phyloP scores from a whole-genome alignment of 2,113 vertebrate species.

The Pan troglodytes region DNA sequence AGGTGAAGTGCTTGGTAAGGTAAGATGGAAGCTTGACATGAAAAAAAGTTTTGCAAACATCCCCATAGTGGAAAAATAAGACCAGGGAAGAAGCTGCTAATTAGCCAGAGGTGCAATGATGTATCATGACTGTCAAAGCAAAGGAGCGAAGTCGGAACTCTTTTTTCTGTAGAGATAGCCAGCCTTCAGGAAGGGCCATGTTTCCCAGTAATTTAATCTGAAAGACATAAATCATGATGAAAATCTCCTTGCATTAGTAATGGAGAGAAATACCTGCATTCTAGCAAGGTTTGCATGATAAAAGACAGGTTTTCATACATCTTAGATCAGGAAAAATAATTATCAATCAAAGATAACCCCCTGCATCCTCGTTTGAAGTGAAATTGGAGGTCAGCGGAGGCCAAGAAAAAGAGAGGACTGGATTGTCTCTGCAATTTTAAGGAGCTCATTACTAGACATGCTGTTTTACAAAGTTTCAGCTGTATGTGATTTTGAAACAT shows the following conservation, averaged over 20 bases:
- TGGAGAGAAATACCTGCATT: constrained; percentile 64
- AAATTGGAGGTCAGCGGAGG: constrained; percentile 57
- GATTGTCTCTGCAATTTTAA: constrained; percentile 57
- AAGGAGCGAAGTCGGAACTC: too few relatives aligned
- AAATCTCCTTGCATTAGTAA: constrained; percentile 54
- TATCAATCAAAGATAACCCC: constrained; percentile 64
- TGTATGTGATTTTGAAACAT: constrained; percentile 71
- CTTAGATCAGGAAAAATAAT: constrained; percentile 68
- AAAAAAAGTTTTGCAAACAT: constrained; percentile 26
- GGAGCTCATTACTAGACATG: constrained; percentile 53
- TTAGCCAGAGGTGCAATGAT: constrained; percentile 54
- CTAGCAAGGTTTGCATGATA: constrained; percentile 65
- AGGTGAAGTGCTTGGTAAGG: neutral
- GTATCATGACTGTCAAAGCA: neutral
- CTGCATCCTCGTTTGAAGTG: constrained; percentile 64
- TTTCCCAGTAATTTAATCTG: constrained; percentile 66
- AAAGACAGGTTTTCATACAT: constrained; percentile 67
- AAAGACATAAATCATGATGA: constrained; percentile 65
- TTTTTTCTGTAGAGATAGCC: constrained; percentile 52
- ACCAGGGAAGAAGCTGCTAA: constrained; percentile 49
- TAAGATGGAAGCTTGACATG: neutral
- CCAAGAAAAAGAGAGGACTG: constrained; percentile 34
- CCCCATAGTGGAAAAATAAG: neutral
- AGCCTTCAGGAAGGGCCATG: constrained; percentile 54
- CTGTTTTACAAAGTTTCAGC: constrained; percentile 61